These are phyloP conservation scores for Clarias pachynema DNA, from an alignment of 2,797 vertebrate species.

Conservation along the genomic window DNA sequence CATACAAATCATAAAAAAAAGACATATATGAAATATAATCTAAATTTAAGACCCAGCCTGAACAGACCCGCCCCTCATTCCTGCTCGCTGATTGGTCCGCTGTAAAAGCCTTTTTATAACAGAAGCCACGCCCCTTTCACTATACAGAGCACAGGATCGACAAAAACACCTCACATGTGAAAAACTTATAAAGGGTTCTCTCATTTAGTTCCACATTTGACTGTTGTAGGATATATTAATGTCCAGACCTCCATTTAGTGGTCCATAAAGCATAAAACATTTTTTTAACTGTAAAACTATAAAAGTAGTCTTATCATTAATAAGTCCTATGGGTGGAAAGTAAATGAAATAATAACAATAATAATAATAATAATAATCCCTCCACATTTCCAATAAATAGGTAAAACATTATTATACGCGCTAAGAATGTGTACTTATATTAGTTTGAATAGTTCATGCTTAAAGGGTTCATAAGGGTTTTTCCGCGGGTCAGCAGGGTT, in stretches of 20 bases:
- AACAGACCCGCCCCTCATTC: not conserved
- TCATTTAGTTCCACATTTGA: not conserved
- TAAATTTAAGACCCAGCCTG: not conserved
- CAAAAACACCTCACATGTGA: not conserved
- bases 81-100: not conserved
- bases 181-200: not conserved
- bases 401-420: not conserved
- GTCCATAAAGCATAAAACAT: not conserved
- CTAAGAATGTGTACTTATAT: not conserved
- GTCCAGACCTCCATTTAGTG: not conserved
- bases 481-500: not conserved
- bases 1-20: not conserved
- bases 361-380: too few relatives aligned
- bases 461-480: not conserved
- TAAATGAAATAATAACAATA: not conserved
- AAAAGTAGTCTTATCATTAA: not conserved
- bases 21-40: not conserved
- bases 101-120: not conserved
- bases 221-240: not conserved
- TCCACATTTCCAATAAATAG: not conserved
- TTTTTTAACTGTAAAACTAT: not conserved
- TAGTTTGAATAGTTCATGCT: not conserved
- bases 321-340: not conserved
- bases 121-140: constrained; percentile 3
- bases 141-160: not conserved